Evolutionary conservation across 2,797 vertebrate genomes (phyloP).

Genomic region (Phyllotis vaccarum): DNA sequence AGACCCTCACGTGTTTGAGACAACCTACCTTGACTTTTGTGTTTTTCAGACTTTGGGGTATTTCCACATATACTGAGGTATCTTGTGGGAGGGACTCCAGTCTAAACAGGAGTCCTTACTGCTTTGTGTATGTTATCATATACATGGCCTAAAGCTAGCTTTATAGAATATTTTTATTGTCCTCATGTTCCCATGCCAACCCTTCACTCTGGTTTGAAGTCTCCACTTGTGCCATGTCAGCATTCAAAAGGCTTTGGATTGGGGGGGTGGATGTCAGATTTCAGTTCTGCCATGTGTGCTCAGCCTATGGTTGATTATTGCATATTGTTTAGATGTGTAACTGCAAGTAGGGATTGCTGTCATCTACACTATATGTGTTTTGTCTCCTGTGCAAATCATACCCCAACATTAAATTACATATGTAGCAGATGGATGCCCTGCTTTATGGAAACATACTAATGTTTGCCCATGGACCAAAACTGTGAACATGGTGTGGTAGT

Average conservation of each 20-base stretch:
- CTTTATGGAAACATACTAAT: neutral
- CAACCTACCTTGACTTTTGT: neutral
- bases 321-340: neutral
- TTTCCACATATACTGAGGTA: neutral
- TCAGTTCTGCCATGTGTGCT: neutral
- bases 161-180: neutral
- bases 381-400: too few species aligned
- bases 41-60: neutral
- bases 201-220: too few species aligned
- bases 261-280: neutral
- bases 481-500: neutral
- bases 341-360: neutral
- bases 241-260: neutral
- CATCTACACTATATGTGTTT: neutral
- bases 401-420: neutral
- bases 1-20: neutral
- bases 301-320: neutral
- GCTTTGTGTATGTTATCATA: neutral
- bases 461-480: neutral
- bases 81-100: neutral
- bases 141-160: neutral
- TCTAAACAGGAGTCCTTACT: neutral
- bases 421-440: neutral
- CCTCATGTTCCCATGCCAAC: neutral
- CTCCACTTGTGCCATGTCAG: neutral